Conservation (phyloP, 2,888 invertebrate species). For the Druceiella hillmani region DNA sequence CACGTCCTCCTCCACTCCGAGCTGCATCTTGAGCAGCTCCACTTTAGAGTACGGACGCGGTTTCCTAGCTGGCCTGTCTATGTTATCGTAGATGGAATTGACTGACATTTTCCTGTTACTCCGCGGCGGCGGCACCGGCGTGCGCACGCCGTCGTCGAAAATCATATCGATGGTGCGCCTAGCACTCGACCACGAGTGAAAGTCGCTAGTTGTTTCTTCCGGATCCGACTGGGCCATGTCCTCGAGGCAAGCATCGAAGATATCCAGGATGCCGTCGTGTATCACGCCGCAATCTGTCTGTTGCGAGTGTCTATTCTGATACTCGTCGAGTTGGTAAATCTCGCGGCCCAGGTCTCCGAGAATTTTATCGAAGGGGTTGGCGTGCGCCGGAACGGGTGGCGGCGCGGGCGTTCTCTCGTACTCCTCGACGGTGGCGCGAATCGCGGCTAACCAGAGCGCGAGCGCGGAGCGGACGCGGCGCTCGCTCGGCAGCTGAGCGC, state of each 20-base stretch:
- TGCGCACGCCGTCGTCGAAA: slow-evolving; percentile 30
- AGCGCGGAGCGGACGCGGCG: slow-evolving; percentile 28
- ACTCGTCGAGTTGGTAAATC: slow-evolving; percentile 45
- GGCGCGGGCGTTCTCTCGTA: slow-evolving; percentile 31
- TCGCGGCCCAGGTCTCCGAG: slow-evolving; percentile 46
- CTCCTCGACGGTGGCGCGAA: slow-evolving; percentile 41
- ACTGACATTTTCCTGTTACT: slow-evolving; percentile 31
- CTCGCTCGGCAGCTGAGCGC: slow-evolving; percentile 33
- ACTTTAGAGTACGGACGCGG: slow-evolving; percentile 13
- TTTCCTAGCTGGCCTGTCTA: slow-evolving; percentile 23
- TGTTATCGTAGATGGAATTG: slow-evolving; percentile 31
- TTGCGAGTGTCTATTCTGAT: slow-evolving; percentile 34
- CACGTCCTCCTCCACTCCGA: slow-evolving; percentile 35
- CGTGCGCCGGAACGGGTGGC: not conserved
- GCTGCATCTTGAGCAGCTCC: slow-evolving; percentile 25
- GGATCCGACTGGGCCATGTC: no score
- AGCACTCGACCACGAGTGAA: not conserved
- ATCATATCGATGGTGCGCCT: slow-evolving; percentile 26
- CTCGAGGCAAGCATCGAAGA: slow-evolving; percentile 46
- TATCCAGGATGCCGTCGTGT: slow-evolving; percentile 41
- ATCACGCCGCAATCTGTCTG: slow-evolving; percentile 7
- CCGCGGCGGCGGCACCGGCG: slow-evolving; percentile 36
- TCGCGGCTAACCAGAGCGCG: slow-evolving; percentile 40
- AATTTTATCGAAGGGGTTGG: slow-evolving; percentile 42
- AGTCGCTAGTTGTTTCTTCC: not conserved